Conservation (phyloP, 2,113 vertebrate genomes). For the Oreochromis spilurus region DNA sequence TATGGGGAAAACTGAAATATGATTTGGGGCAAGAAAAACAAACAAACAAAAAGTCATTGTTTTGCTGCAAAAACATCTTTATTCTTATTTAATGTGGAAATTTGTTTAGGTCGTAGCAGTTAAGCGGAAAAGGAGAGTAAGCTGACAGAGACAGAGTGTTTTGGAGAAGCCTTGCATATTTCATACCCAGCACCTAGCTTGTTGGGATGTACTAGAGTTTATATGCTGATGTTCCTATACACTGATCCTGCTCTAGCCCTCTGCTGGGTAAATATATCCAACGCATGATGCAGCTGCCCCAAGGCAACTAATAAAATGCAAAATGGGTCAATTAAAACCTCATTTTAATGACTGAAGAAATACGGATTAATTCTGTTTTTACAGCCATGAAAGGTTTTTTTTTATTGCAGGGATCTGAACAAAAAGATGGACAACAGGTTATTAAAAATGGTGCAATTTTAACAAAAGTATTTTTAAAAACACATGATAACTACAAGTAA, state of each 20-base stretch:
- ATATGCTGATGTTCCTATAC: neutral
- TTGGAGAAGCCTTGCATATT: neutral
- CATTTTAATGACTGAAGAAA: neutral
- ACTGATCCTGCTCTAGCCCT: slow-evolving; percentile 21
- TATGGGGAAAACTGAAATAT: neutral
- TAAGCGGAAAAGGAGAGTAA: neutral
- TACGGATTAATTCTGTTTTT: neutral
- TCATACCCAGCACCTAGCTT: neutral
- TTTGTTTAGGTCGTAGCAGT: fast-evolving
- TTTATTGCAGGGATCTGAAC: neutral
- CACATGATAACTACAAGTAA: neutral
- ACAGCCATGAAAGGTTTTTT: neutral
- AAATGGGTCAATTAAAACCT: neutral
- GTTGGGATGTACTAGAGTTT: neutral
- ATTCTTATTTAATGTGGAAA: neutral
- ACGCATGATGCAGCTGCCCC: neutral
- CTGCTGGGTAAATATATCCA: slow-evolving; percentile 37
- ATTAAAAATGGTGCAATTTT: neutral
- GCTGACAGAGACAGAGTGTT: neutral
- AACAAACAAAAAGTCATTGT: neutral
- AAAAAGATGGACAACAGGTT: neutral
- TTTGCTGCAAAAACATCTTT: neutral
- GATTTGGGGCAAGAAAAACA: neutral
- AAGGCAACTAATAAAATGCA: neutral
- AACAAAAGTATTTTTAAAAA: neutral